Evolutionary conservation across 1,140 invertebrate species (phyloP), one percentile per base, ranked within the genome.

Genomic region (Drosophila serrata): DNA sequence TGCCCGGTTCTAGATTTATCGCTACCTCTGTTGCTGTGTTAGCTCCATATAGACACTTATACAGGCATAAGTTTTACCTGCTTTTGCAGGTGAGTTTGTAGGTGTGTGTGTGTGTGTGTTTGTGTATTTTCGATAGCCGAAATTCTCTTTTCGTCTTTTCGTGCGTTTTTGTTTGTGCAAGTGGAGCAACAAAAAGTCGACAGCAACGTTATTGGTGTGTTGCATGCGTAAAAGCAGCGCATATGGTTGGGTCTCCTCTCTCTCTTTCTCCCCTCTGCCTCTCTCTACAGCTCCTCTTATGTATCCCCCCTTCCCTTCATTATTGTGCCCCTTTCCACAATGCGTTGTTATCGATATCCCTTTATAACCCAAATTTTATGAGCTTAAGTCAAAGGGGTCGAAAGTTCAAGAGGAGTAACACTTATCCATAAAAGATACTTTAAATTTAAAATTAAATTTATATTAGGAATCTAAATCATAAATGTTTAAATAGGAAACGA

Each of bases 131-230:
- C 68, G 65, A 72, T 70, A 75, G 59, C 70, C 70, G 40, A 75
- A 75, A 75, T 75, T 62, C 72, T 72, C 55, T 51, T 42, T 58
- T 60, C 40, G 72, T 37, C 57, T 73, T 75, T 75, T 63, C 31
- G 42, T 63, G 58, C 70, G 57, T 53, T 74, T 74, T 62, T 74
- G 57, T 62, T 74, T 74, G 69, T 74, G 70, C 70, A 74, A 74
- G 57, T 74, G 57, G 70, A 74, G 70, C 70, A 70, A 39, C 64
- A 73, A 55, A 45, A 68, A 67, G 62, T 68, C 46, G 67, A 55
- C 39, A 42, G 46, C 33, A 55, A 19, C 51, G 33, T 24, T 53
- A 53, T 27, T 62, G 59, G 48, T 40, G 33, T 65, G 17, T 45
- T 61, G 59, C 48, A 61, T 61, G 62, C 59, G 31, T 45, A 55